Conservation (phyloP, 2,888 invertebrate species). For the Amiota minor region DNA sequence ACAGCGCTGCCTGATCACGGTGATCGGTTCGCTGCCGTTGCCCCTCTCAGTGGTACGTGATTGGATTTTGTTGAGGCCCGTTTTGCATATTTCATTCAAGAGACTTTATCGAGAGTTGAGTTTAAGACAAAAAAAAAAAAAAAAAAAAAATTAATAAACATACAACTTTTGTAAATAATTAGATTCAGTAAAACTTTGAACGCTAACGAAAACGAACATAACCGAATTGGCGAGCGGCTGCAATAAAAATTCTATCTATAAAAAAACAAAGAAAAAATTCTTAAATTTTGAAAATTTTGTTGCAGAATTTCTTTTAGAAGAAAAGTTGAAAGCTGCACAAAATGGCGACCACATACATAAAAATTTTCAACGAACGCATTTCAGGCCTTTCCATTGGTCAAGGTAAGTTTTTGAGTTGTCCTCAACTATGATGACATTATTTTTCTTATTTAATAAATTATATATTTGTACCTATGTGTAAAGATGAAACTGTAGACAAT, state of each 20-base stretch:
- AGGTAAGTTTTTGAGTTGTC: conserved; percentile 58
- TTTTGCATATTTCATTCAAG: conserved; percentile 57
- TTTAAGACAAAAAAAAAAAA: background rate
- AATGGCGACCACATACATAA: conserved; percentile 67
- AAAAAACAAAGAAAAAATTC: background rate
- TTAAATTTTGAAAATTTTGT: conserved; percentile 15
- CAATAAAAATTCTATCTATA: background rate
- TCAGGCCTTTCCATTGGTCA: conserved; percentile 68
- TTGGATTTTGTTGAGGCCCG: conserved; percentile 37
- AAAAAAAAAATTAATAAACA: conserved; percentile 12
- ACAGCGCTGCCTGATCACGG: background rate
- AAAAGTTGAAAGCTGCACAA: conserved; percentile 18
- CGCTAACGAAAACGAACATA: conserved; percentile 47
- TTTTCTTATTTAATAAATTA: background rate
- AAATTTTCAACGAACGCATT: conserved; percentile 69
- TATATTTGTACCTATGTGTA: background rate
- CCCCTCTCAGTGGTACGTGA: conserved; percentile 47
- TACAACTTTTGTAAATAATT: conserved; percentile 6
- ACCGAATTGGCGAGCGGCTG: conserved; percentile 34
- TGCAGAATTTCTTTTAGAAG: conserved; percentile 3
- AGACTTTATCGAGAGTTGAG: conserved; percentile 43
- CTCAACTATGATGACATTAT: background rate
- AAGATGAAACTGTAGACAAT: conserved; percentile 84
- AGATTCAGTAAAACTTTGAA: conserved; percentile 32
- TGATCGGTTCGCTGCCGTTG: background rate